Percentiles rank a stretch among this genome's conserved stretches.
Evolutionary conservation across 2,797 vertebrate species (phyloP).

Genomic region (Centropyge bicolor): DNA sequence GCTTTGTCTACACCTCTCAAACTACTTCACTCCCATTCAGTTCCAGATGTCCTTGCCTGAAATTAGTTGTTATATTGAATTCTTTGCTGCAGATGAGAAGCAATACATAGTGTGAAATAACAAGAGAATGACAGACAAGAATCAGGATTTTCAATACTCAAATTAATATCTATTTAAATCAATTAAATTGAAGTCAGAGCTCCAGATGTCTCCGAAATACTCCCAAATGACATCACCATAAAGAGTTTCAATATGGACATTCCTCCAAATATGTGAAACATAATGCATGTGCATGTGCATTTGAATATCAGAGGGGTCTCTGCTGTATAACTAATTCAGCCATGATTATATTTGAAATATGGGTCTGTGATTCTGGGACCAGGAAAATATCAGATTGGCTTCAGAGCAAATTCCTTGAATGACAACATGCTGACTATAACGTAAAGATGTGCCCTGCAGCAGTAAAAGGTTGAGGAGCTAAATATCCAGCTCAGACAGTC

Average conservation of each 20-base stretch:
- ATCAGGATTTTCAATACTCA: not conserved
- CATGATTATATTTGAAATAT: not conserved
- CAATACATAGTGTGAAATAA: not conserved
- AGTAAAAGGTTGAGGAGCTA: not conserved
- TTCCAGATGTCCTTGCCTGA: constrained; percentile 20
- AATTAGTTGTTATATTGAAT: not conserved
- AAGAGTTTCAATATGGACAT: not conserved
- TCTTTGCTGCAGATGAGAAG: not conserved
- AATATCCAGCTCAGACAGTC: not conserved
- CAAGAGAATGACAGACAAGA: not conserved
- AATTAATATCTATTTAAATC: not conserved
- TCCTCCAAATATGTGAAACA: not conserved
- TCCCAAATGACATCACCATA: not conserved
- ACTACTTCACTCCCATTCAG: not conserved
- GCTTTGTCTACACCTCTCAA: not conserved
- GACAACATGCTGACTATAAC: not conserved
- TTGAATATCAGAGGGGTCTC: not conserved
- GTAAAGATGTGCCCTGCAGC: not conserved
- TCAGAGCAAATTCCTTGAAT: not conserved
- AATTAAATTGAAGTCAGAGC: no score
- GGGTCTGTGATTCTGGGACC: not conserved
- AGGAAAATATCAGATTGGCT: not conserved
- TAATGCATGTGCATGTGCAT: not conserved
- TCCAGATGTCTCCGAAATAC: not conserved
- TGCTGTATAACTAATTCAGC: not conserved